A percentile compares a stretch with the other conserved stretches of the same genome.
Conservation (phyloP, 1,140 invertebrate genomes). For the Chlorops oryzae region DNA sequence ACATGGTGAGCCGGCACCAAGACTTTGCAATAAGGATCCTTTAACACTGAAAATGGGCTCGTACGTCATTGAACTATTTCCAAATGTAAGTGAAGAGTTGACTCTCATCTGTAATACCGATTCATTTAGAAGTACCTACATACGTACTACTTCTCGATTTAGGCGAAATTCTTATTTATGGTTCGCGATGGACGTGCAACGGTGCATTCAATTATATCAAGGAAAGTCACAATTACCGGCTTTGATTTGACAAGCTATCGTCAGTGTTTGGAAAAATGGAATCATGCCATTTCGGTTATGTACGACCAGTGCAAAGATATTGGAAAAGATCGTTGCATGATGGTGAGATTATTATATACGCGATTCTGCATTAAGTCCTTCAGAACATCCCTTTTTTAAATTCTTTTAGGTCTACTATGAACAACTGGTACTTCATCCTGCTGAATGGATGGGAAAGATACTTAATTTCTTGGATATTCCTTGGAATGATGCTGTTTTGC, state of each 20-base stretch:
- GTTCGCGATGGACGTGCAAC: slow-evolving; percentile 94
- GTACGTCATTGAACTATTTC: slow-evolving; percentile 71
- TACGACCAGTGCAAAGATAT: slow-evolving; percentile 87
- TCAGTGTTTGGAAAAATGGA: slow-evolving; percentile 94
- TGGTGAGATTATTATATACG: slow-evolving; percentile 57
- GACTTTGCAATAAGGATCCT: slow-evolving; percentile 98
- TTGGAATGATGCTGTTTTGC: slow-evolving; percentile 93
- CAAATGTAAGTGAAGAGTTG: slow-evolving; percentile 60
- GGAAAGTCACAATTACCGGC: slow-evolving; percentile 96
- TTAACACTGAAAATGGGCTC: slow-evolving; percentile 93
- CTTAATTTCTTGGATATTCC: slow-evolving; percentile 85
- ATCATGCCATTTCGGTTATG: slow-evolving; percentile 90
- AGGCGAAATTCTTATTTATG: slow-evolving; percentile 95
- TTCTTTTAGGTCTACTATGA: slow-evolving; percentile 76
- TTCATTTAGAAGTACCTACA: not conserved
- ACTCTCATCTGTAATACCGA: not conserved
- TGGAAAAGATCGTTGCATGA: slow-evolving; percentile 76
- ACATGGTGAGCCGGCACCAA: slow-evolving; percentile 88
- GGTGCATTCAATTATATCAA: slow-evolving; percentile 95
- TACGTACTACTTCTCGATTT: slow-evolving; percentile 8
- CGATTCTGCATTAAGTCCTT: too few relatives aligned
- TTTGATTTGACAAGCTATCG: slow-evolving; percentile 91
- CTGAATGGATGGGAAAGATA: slow-evolving; percentile 82
- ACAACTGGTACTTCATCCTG: slow-evolving; percentile 91
- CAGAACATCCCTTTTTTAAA: too few relatives aligned